Conservation (phyloP, 1,140 invertebrate species). For the Drosophila subpulchrella region DNA sequence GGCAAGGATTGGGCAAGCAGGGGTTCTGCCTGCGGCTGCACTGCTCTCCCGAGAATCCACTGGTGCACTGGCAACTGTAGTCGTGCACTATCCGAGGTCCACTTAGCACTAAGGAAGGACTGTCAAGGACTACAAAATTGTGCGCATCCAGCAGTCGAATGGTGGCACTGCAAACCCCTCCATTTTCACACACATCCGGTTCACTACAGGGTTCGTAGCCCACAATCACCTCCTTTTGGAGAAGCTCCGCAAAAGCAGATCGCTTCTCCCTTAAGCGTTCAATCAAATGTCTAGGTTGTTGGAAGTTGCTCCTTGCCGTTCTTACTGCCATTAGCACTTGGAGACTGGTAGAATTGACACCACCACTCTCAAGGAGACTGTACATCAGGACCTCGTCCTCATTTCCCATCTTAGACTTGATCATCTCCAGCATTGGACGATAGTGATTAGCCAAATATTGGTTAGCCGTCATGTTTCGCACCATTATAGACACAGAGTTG, state of each 20-base stretch:
- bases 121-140: slow-evolving; percentile 88
- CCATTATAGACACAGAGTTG: slow-evolving; percentile 91
- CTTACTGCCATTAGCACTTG: slow-evolving; percentile 90
- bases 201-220: slow-evolving; percentile 90
- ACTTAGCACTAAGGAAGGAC: slow-evolving; percentile 91
- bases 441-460: slow-evolving; percentile 92
- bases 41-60: slow-evolving; percentile 90
- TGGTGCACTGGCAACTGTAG: slow-evolving; percentile 91
- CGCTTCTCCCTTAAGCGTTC: slow-evolving; percentile 88
- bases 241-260: slow-evolving; percentile 87
- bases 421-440: slow-evolving; percentile 88
- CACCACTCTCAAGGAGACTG: slow-evolving; percentile 87
- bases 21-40: slow-evolving; percentile 95
- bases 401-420: slow-evolving; percentile 88
- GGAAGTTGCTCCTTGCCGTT: slow-evolving; percentile 85
- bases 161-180: slow-evolving; percentile 90
- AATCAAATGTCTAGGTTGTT: slow-evolving; percentile 87
- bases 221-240: slow-evolving; percentile 87
- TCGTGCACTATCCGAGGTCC: slow-evolving; percentile 91
- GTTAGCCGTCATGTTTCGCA: slow-evolving; percentile 89
- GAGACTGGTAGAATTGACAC: slow-evolving; percentile 85
- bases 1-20: slow-evolving; percentile 95
- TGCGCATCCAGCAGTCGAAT: slow-evolving; percentile 89
- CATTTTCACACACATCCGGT: slow-evolving; percentile 88
- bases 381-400: slow-evolving; percentile 89